Conservation (phyloP, 2,888 invertebrate species). For the Andrena chrysosceles region DNA sequence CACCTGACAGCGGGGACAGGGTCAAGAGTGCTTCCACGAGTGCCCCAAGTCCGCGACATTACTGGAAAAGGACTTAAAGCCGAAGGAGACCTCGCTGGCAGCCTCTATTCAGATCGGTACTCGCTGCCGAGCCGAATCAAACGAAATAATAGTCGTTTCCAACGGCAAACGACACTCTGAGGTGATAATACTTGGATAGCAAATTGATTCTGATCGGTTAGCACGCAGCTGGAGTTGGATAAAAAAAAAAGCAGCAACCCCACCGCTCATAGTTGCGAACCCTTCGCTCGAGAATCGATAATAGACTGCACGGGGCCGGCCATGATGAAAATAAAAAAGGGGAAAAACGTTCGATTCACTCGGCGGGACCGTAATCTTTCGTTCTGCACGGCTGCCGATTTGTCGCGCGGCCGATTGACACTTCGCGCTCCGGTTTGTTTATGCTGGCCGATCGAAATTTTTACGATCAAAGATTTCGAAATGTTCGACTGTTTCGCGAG, state of each 20-base stretch:
- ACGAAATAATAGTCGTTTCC: constrained; percentile 1
- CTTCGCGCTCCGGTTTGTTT: constrained; percentile 22
- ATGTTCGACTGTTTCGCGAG: background rate
- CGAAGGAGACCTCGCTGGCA: background rate
- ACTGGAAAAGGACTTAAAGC: constrained; percentile 2
- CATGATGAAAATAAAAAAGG: constrained; percentile 24
- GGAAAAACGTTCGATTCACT: constrained; percentile 40
- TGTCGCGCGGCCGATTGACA: constrained; percentile 44
- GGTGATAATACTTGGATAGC: constrained; percentile 7
- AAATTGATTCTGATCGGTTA: constrained; percentile 36
- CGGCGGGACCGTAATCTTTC: constrained; percentile 46
- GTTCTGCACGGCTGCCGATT: constrained; percentile 42
- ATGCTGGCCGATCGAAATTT: background rate
- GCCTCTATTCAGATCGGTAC: background rate
- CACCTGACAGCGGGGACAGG: constrained; percentile 22
- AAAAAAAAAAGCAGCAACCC: constrained; percentile 3
- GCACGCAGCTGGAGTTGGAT: background rate
- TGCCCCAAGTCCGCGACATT: background rate
- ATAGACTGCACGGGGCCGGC: constrained; percentile 32
- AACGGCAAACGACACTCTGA: background rate
- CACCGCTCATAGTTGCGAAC: constrained; percentile 36
- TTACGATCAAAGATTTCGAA: background rate
- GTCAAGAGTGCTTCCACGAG: background rate
- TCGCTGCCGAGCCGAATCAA: background rate
- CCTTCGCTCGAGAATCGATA: constrained; percentile 47